Conservation (phyloP, 2,113 vertebrate genomes). For the Chamaetylas fuelleborni region DNA sequence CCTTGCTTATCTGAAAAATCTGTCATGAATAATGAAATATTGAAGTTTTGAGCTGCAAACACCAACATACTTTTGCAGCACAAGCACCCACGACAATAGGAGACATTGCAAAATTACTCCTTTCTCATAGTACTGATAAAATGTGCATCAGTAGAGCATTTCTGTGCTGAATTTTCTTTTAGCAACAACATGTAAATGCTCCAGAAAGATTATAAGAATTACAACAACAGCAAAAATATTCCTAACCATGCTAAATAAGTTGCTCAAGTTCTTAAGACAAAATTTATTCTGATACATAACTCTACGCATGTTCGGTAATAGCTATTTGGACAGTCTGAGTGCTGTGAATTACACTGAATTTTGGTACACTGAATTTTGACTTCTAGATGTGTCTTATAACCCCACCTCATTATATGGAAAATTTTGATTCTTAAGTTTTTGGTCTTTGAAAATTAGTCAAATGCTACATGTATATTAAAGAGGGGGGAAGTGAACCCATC, state of each 20-base stretch:
- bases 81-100: fast-evolving
- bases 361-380: not conserved
- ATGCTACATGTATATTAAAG: not conserved
- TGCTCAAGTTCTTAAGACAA: not conserved
- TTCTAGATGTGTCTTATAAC: not conserved
- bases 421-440: not conserved
- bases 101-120: not conserved
- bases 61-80: not conserved
- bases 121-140: not conserved
- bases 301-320: not conserved
- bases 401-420: not conserved
- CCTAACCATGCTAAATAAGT: not conserved
- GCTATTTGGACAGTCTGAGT: not conserved
- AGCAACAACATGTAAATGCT: fast-evolving
- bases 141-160: not conserved
- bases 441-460: not conserved
- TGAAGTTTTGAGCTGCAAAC: not conserved
- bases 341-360: not conserved
- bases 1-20: not conserved
- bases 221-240: not conserved
- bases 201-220: not conserved
- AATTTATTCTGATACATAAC: not conserved
- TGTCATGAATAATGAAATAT: not conserved
- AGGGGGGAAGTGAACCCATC: not conserved
- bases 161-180: not conserved